Conservation (phyloP, 2,888 invertebrate genomes). For the Coleophora flavipennella region DNA sequence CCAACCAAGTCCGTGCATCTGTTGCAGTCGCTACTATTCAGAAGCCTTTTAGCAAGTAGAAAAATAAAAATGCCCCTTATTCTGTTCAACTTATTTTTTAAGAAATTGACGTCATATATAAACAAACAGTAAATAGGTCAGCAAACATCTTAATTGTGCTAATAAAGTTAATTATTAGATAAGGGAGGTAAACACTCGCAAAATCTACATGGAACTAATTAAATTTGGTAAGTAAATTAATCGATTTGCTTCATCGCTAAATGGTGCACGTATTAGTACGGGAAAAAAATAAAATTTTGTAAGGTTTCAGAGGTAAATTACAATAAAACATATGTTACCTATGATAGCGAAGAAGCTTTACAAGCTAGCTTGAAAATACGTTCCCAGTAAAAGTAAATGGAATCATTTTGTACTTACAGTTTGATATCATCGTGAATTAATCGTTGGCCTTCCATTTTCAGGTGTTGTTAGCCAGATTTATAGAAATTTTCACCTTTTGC, state of each 20-base stretch:
- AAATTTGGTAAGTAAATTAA: too few species aligned
- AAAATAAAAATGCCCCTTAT: too few species aligned
- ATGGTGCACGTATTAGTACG: too few species aligned
- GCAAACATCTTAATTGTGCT: too few species aligned
- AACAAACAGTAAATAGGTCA: too few species aligned
- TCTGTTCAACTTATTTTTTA: too few species aligned
- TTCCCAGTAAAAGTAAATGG: neutral
- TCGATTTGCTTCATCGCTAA: too few species aligned
- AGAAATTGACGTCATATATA: too few species aligned
- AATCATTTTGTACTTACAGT: conserved; percentile 70
- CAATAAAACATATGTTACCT: conserved; percentile 14
- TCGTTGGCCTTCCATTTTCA: conserved; percentile 75
- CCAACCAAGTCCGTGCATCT: too few species aligned
- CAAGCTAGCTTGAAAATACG: neutral
- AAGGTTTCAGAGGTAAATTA: conserved; percentile 26
- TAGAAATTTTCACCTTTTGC: conserved; percentile 12
- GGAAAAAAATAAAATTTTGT: conserved; percentile 11
- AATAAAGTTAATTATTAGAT: too few species aligned
- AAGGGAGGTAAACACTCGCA: neutral
- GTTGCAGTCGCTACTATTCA: too few species aligned
- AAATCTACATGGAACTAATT: neutral
- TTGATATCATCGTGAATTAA: conserved; percentile 81
- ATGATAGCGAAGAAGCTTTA: neutral
- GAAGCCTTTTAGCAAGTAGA: too few species aligned
- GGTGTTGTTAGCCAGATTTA: conserved; percentile 7